A percentile compares a stretch with the other conserved stretches of the same genome.
These are phyloP conservation scores for Drosophila prolongata DNA, from an alignment of 2,888 invertebrate species.

Conservation along the genomic window DNA sequence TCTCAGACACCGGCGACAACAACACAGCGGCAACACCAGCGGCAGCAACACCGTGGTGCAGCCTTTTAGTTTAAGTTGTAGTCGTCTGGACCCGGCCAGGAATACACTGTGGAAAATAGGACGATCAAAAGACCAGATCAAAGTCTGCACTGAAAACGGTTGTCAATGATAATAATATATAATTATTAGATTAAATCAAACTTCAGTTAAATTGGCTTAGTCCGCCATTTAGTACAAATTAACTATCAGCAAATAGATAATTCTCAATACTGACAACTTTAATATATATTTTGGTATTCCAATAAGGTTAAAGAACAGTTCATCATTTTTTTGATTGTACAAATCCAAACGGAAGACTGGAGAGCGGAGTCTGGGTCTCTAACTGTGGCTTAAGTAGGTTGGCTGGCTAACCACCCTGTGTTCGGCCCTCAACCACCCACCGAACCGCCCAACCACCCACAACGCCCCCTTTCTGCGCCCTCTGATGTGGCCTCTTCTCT, in stretches of 20 bases:
- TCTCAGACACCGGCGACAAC: constrained; percentile 74
- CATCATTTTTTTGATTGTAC: not conserved
- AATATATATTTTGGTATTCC: no score
- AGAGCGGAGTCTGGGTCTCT: constrained; percentile 54
- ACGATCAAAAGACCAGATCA: not conserved
- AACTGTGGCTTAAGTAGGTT: constrained; percentile 60
- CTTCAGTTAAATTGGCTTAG: no score
- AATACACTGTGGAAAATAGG: constrained; percentile 5
- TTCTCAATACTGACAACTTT: no score
- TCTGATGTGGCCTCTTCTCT: constrained; percentile 50
- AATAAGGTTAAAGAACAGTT: no score
- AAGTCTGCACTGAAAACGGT: not conserved
- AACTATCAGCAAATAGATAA: no score
- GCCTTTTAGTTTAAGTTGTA: constrained; percentile 79
- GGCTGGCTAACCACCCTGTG: constrained; percentile 55
- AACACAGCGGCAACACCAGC: constrained; percentile 36
- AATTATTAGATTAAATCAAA: no score
- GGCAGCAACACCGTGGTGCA: constrained; percentile 49
- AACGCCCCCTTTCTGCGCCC: constrained; percentile 12
- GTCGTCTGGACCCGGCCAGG: constrained; percentile 52
- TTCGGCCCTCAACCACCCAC: constrained; percentile 26
- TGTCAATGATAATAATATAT: no score
- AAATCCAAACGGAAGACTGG: not conserved
- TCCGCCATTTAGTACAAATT: no score
- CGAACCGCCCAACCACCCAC: constrained; percentile 2